These are phyloP conservation scores for Pipra filicauda DNA, from an alignment of 2,113 vertebrate genomes.

Conservation along the genomic window DNA sequence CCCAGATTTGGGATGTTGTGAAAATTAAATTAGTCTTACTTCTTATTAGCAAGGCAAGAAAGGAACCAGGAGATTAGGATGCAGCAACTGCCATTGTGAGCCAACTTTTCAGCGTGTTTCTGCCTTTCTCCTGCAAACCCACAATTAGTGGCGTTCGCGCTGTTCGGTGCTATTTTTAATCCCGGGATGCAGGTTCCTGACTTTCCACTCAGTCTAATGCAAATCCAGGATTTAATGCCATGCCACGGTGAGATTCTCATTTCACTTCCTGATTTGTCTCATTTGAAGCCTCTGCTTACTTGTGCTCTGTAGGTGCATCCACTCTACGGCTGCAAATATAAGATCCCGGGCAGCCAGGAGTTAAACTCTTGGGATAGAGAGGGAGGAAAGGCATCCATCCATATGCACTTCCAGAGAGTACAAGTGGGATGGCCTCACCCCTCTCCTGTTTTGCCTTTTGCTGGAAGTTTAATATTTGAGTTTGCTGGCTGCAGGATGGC, in stretches of 20 bases:
- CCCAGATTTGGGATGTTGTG: conserved; percentile 39
- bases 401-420: not conserved
- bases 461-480: not conserved
- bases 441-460: not conserved
- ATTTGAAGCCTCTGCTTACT: not conserved
- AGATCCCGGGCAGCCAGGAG: not conserved
- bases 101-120: not conserved
- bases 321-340: fast-evolving
- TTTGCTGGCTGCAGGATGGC: not conserved
- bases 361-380: not conserved
- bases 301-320: not conserved
- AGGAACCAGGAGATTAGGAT: conserved; percentile 16
- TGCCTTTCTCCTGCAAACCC: not conserved
- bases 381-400: not conserved
- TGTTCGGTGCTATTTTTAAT: not conserved
- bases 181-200: not conserved
- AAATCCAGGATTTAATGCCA: not conserved
- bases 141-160: not conserved
- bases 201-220: not conserved
- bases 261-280: not conserved
- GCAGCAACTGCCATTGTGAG: not conserved
- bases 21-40: conserved; percentile 55
- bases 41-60: conserved; percentile 43
- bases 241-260: not conserved
- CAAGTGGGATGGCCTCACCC: not conserved